phyloP scores from a whole-genome alignment of 2,888 invertebrate species.

The Drosophila lutescens region DNA sequence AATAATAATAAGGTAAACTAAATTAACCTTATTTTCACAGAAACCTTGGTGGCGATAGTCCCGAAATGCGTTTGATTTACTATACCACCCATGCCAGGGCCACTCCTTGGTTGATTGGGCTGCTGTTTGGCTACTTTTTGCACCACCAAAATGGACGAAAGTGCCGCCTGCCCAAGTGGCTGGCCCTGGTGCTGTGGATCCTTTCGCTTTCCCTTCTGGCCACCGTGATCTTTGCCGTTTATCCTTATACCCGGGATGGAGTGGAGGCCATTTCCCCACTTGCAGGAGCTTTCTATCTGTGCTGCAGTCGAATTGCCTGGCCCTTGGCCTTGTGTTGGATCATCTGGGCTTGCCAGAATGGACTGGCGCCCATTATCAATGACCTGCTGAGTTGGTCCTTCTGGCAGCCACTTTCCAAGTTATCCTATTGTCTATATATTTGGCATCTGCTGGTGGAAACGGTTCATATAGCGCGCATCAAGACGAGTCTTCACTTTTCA shows the following conservation, averaged over 20 bases:
- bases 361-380: constrained; percentile 73
- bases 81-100: constrained; percentile 61
- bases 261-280: constrained; percentile 21
- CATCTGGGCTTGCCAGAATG: constrained; percentile 79
- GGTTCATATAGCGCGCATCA: constrained; percentile 51
- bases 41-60: constrained; percentile 35
- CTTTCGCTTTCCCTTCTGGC: constrained; percentile 46
- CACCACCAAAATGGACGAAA: constrained; percentile 32
- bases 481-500: constrained; percentile 70
- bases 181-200: constrained; percentile 58
- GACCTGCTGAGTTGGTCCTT: constrained; percentile 74
- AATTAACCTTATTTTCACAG: not conserved
- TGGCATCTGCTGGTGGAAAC: constrained; percentile 72
- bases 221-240: constrained; percentile 60
- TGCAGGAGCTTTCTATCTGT: constrained; percentile 42
- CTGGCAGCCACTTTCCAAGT: constrained; percentile 78
- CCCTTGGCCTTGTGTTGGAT: constrained; percentile 77
- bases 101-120: constrained; percentile 71
- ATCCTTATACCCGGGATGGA: constrained; percentile 49
- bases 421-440: constrained; percentile 78
- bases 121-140: constrained; percentile 62
- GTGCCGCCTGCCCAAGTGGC: constrained; percentile 35
- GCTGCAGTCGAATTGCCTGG: constrained; percentile 75
- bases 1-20: not conserved
- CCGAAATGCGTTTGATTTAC: constrained; percentile 48